Evolutionary conservation across 1,140 invertebrate genomes (phyloP), one percentile per base, ranked within the genome.

Genomic region (Odontomachus brunneus): DNA sequence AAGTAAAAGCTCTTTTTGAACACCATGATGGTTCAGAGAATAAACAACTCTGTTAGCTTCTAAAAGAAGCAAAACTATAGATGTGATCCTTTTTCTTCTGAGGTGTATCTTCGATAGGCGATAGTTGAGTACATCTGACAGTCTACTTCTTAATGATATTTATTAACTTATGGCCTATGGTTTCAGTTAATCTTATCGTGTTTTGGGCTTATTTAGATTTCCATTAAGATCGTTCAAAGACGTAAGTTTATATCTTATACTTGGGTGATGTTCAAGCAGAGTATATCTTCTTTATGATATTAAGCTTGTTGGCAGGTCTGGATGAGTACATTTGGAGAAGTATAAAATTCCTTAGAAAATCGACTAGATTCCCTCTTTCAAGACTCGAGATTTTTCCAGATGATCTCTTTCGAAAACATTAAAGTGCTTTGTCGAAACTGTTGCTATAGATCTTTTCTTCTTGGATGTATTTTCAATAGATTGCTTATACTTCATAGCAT

Each of bases 31-130:
- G 82, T 73, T 76, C 12, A 66, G 5, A 55, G 72, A 76, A 69
- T 51, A 71, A 24, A 59, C 14, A 65, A 38, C 29, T 59, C 59
- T 26, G 49, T 72, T 82, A 72, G 69, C 19, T 12, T 87, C 76
- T 57, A 76, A 29, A 57, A 11, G 33, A 55, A 26, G 9, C 19
- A 53, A 60, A 69, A 82, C 19, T 14, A 22, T 73, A 29, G 85
- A 66, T 17, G 55, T 24, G 12, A 87, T 24, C 63, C 78, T 80
- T 83, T 65, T 17, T 88, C 49, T 88, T 88, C n/a, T 55, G 7
- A 9, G 83, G n/a, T 59, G 62, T 73, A 76, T 85, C 62, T 83
- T 88, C 59, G 24, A n/a, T 73, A 33, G n/a, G 2, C n/a, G 19
- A 33, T 82, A 72, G 72, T 81, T 44, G 38, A 44, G 22, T 82